Base-by-base conservation (phyloP, 1,140 invertebrate genomes). In the Drosophila auraria region DNA sequence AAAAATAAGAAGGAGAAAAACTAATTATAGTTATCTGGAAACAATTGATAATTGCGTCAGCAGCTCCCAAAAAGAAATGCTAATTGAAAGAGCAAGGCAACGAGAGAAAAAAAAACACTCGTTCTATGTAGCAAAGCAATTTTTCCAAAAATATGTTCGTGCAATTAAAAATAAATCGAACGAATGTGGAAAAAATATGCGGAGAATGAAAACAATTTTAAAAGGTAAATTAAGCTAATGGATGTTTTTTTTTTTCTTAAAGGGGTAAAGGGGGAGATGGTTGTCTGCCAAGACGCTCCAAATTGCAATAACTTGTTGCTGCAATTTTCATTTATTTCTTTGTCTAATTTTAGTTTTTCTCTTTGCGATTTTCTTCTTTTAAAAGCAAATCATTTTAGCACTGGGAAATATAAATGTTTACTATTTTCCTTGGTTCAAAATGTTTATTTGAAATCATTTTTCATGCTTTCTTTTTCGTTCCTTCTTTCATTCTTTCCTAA, bases 1-100 rank as follows among this genome's bases (percentile, higher is more conserved):
- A 40, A 54, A 50, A 33, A 33, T 61, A 73, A 30, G 20, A 15
- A 44, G 4, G 0, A 38, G 20, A 53, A 78, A 81, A 68, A 4
- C 5, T 56, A 71, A 45, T 71, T 71, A 20, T 56, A 33, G 42
- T 49, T 69, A 70, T 56, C 64, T 56, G 64, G 33, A 84, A 75
- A 81, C 84, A 89, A 84, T 87, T 76, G 69, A 90, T 84, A 75
- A 74, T 84, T 87, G 65, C 84, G 84, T 90, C 84, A 89, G 82
- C 78, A 50, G 50, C 27, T 36, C 11, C 47, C 36, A 12, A 40
- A 44, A 53, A 25, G 11, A 70, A 73, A 60, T 12, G 27, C 70
- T 73, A 73, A 73, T 73, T 73, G 70, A 74, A 73, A 40, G 30
- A 69, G 30, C 45, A 23, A 42, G 54, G 30, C 45, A 23, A 42